Conservation (phyloP, 2,888 invertebrate genomes). For the Gerosis bhagava region DNA sequence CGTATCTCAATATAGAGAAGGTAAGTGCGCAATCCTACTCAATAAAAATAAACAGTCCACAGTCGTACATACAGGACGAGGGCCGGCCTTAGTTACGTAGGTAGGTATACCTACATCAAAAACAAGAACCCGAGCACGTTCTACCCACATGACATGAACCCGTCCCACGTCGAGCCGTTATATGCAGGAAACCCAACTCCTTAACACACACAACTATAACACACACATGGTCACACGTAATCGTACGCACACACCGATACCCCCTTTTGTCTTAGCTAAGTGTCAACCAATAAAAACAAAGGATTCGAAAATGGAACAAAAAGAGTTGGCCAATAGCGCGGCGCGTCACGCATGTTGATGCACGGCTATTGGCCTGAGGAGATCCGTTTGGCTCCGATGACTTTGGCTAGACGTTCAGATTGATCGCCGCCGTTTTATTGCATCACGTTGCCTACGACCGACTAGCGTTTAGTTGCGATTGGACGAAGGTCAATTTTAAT, state of each 20-base stretch:
- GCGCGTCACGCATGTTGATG: constrained; percentile 78
- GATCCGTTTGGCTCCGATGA: constrained; percentile 78
- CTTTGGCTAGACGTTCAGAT: constrained; percentile 74
- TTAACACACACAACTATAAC: constrained; percentile 66
- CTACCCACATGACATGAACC: constrained; percentile 47
- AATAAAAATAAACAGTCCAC: constrained; percentile 62
- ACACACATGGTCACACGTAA: constrained; percentile 48
- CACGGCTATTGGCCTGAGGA: constrained; percentile 80
- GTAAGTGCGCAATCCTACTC: constrained; percentile 23
- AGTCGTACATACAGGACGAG: constrained; percentile 53
- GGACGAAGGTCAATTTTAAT: constrained; percentile 15
- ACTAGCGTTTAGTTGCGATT: constrained; percentile 22
- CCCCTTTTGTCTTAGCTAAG: constrained; percentile 82
- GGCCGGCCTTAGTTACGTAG: too few species aligned
- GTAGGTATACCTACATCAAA: constrained; percentile 75
- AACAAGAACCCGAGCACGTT: constrained; percentile 69
- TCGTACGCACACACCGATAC: constrained; percentile 61
- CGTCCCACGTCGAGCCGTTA: constrained; percentile 52
- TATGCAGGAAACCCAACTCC: constrained; percentile 62
- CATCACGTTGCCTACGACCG: constrained; percentile 17
- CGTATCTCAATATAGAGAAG: constrained; percentile 2
- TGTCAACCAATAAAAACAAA: constrained; percentile 83
- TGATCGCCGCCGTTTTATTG: constrained; percentile 59
- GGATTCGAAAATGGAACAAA: constrained; percentile 81
- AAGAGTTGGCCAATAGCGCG: constrained; percentile 76